phyloP scores from a whole-genome alignment of 1,140 invertebrate genomes.

The Zophobas atratus region DNA sequence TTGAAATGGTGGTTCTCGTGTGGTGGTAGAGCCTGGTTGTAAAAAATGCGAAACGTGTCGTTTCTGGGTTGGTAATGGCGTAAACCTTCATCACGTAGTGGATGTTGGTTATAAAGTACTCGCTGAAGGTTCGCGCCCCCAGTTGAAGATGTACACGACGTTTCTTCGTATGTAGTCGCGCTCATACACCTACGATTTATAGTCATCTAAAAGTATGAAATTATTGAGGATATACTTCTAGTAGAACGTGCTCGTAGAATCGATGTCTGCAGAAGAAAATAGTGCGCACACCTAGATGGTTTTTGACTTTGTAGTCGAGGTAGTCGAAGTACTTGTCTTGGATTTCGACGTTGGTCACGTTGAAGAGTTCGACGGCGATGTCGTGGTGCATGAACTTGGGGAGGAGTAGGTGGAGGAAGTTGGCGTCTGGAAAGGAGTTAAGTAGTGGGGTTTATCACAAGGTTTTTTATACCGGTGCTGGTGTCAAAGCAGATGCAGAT shows the following conservation, averaged over 20 bases:
- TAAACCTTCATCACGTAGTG: slow-evolving; percentile 63
- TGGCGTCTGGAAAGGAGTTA: neutral
- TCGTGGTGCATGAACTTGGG: neutral
- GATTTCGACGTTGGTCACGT: slow-evolving; percentile 53
- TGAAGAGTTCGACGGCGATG: slow-evolving; percentile 49
- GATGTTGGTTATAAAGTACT: slow-evolving; percentile 62
- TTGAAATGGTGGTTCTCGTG: slow-evolving; percentile 70
- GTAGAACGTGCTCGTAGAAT: slow-evolving; percentile 58
- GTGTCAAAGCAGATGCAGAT: slow-evolving; percentile 56
- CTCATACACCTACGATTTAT: slow-evolving; percentile 58
- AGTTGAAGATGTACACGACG: slow-evolving; percentile 64
- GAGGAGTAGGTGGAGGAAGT: slow-evolving; percentile 46
- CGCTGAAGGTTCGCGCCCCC: slow-evolving; percentile 56
- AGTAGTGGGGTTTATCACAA: neutral
- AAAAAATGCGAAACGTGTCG: slow-evolving; percentile 77
- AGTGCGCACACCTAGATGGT: slow-evolving; percentile 47
- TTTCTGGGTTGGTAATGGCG: slow-evolving; percentile 72
- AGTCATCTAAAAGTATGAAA: slow-evolving; percentile 6
- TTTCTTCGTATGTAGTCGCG: slow-evolving; percentile 62
- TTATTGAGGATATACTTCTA: slow-evolving; percentile 50
- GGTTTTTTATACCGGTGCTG: slow-evolving; percentile 41
- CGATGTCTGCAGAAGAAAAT: slow-evolving; percentile 56
- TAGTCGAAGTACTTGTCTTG: slow-evolving; percentile 60
- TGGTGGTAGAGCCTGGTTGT: slow-evolving; percentile 76
- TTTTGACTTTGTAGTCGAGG: slow-evolving; percentile 51